Conservation (phyloP, 2,113 vertebrate genomes). For the Stegastes partitus region DNA sequence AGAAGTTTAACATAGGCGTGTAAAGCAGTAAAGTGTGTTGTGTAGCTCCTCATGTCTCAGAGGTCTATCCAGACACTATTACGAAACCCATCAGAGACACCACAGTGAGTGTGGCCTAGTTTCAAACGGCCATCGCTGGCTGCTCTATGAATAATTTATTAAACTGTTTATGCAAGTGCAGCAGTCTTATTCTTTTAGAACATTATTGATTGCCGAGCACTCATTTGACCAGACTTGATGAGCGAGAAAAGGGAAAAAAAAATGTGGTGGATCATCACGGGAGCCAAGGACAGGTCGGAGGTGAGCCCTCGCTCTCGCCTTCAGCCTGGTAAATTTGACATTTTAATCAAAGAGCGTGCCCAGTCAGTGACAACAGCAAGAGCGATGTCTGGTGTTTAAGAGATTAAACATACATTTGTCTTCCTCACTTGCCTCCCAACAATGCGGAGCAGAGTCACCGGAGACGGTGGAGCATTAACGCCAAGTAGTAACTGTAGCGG, state of each 20-base stretch:
- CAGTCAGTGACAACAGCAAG: constrained; percentile 26
- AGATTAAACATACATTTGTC: constrained; percentile 62
- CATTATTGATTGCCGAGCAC: constrained; percentile 70
- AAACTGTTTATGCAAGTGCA: constrained; percentile 79
- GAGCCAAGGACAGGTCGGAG: constrained; percentile 66
- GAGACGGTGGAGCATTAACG: constrained; percentile 2
- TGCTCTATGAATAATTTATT: constrained; percentile 78
- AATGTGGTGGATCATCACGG: constrained; percentile 21
- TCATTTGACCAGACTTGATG: constrained; percentile 55
- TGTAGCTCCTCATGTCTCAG: constrained; percentile 49
- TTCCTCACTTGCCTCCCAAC: constrained; percentile 18
- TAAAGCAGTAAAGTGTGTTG: constrained; percentile 51
- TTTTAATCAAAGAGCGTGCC: constrained; percentile 63
- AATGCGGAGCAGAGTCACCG: neutral
- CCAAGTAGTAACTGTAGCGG: neutral
- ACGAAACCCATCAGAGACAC: constrained; percentile 71
- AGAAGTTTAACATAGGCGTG: constrained; percentile 57
- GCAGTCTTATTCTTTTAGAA: constrained; percentile 72
- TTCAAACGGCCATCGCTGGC: constrained; percentile 66
- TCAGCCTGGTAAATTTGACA: constrained; percentile 53
- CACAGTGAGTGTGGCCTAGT: constrained; percentile 75
- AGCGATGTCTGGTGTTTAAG: constrained; percentile 21
- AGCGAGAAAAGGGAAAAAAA: constrained; percentile 11
- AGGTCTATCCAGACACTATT: constrained; percentile 69
- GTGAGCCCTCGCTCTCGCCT: constrained; percentile 25